phyloP scores from a whole-genome alignment of 1,140 invertebrate species.

The Sinella curviseta region DNA sequence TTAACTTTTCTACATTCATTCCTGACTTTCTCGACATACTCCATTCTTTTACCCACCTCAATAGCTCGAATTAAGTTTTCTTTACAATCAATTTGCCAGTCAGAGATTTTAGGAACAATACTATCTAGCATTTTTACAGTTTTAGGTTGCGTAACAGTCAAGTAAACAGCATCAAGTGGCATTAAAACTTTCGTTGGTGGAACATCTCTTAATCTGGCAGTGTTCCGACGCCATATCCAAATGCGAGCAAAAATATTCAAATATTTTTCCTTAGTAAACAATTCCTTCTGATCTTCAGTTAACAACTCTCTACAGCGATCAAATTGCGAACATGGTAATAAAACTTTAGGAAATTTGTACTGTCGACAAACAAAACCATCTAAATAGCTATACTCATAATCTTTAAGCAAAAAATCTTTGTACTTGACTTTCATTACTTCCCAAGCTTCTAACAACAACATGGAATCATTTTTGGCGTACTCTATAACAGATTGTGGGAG shows the following conservation, averaged over 20 bases:
- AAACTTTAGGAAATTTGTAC: not conserved
- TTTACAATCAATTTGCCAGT: not conserved
- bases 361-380: not conserved
- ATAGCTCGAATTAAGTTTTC: not conserved
- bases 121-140: not conserved
- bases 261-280: not conserved
- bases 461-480: not conserved
- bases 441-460: not conserved
- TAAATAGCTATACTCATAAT: not conserved
- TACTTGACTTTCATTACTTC: not conserved
- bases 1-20: too few species aligned
- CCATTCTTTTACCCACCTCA: not conserved
- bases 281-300: not conserved
- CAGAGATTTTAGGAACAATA: not conserved
- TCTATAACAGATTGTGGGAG: not conserved
- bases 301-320: not conserved
- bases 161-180: not conserved
- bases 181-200: not conserved
- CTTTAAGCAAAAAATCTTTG: not conserved
- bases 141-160: not conserved
- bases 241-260: too few species aligned
- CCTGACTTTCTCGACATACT: too few species aligned
- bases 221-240: not conserved
- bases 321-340: too few species aligned
- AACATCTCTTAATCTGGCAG: not conserved